Base-by-base conservation (phyloP, 1,140 invertebrate genomes). In the Palaemon carinicauda region DNA sequence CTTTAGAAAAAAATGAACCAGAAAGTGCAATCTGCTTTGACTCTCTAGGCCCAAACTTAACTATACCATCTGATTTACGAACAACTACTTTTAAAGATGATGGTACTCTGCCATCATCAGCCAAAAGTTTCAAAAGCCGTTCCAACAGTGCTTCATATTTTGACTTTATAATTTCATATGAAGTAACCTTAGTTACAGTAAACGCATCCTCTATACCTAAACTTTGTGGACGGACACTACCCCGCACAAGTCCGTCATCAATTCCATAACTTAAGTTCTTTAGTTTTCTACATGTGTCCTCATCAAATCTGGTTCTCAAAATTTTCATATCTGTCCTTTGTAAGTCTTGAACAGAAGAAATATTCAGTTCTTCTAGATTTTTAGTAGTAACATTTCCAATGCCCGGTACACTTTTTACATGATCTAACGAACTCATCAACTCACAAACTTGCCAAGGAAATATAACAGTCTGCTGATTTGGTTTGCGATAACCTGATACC, bases 401-500 rank as follows among this genome's bases (percentile, higher is more conserved):
- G 51, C 95, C 95, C 53, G 95, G 95, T 90, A 96, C 94, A 82
- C 92, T 92, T 12, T 93, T 92, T 15, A 95, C 91, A 89, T 92
- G 92, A 29, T 92, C 91, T 50, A 89, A 73, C 95, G 91, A 50
- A 93, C 93, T 92, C 91, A 97, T 93, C 84, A 96, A 93, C 50
- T 92, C 91, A 33, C 92, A 89, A 19, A 93, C 93, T 89, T 93
- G 93, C 84, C 94, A 94, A 27, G 96, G 95, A 87, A 94, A 96
- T 74, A 97, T 91, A 19, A 94, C 92, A 12, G 96, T 97, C 90
- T 97, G 96, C 89, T 96, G 94, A 91, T 96, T 95, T 3, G 96
- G 95, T 91, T 96, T 96, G 89, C 96, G 93, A 71, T 93, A 91
- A 51, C 93, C 93, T 87, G 95, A 95, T 24, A 94, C 94, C 52